Evolutionary conservation across 2,797 vertebrate species (phyloP).

Genomic region (Cetoscarus ocellatus): DNA sequence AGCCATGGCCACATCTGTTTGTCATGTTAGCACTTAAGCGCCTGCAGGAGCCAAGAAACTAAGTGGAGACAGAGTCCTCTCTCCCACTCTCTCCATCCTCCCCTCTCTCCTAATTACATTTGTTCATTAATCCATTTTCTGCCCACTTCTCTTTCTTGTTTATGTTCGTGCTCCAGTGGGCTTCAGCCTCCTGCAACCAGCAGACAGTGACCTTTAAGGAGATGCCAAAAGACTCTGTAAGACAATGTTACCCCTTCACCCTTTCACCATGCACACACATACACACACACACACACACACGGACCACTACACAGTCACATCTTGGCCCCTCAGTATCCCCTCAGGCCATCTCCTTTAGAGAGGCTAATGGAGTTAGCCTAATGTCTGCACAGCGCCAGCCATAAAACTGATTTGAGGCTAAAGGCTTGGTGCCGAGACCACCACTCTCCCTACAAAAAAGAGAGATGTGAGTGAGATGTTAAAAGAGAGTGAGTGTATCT

Average conservation of each 20-base stretch:
- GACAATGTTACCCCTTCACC: conserved; percentile 78
- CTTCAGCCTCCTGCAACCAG: conserved; percentile 74
- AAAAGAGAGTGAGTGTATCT: conserved; percentile 80
- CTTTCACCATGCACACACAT: conserved; percentile 40
- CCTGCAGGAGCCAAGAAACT: conserved; percentile 77
- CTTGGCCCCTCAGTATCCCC: conserved; percentile 77
- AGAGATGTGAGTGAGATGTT: conserved; percentile 82
- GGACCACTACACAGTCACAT: conserved; percentile 44
- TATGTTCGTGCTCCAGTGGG: conserved; percentile 79
- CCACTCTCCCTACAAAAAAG: conserved; percentile 77
- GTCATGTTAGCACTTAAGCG: conserved; percentile 86
- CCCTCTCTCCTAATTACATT: conserved; percentile 85
- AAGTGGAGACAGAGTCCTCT: conserved; percentile 82
- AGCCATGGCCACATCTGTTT: conserved; percentile 82
- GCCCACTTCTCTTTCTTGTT: conserved; percentile 84
- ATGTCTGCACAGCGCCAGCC: conserved; percentile 84
- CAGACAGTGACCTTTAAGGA: conserved; percentile 85
- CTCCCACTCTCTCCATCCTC: conserved; percentile 77
- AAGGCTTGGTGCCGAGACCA: conserved; percentile 82
- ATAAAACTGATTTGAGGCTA: conserved; percentile 87
- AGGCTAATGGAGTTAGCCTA: conserved; percentile 86
- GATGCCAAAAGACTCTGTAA: conserved; percentile 83
- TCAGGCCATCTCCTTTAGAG: conserved; percentile 79
- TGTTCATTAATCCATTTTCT: conserved; percentile 87
- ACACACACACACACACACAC: conserved; percentile 1